Base-by-base conservation (phyloP, 1,140 invertebrate species). In the Phymorhynchus buccinoides region DNA sequence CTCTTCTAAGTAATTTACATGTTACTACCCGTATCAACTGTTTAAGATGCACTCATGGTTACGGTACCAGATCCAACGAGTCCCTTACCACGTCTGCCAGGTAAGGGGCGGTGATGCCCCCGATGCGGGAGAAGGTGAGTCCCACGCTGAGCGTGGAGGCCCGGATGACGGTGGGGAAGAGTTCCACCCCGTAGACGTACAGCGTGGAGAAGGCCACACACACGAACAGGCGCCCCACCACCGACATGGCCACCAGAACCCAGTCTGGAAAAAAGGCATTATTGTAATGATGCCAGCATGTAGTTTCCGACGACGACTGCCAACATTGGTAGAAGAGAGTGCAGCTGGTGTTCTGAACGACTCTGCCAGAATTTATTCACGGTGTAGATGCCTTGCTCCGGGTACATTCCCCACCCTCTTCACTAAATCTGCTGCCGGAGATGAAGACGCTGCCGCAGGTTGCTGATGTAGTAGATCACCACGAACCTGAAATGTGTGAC, bases 81-180 rank as follows among this genome's bases (percentile, higher is more conserved):
- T n/a, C n/a, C n/a, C 56, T 71, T 1, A 78, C 75, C 41, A 78
- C 18, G 35, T 75, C 56, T n/a, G 85, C 85, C 12, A 86, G 56
- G 44, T 86, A 86, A 39, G 85, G 85, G 0, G 82, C 35, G 30
- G 73, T 56, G 52, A 84, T 84, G 52, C 73, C 77, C 3, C 85
- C 85, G 39, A 86, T 32, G 3, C 85, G 52, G 1, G 85, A 82
- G 27, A 77, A 86, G 78, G 73, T 84, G 14, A 82, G 56, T 39
- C 85, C 71, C 9, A 81, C 62, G 14, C 85, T 66, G 1, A 86
- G 42, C 27, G 75, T 66, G 4, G 85, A 86, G 39, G 77, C 80
- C 16, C 85, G 52, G 42, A 86, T 73, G 41, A 86, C 79, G 35
- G 85, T 86, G 22, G 85, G 85, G 83, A 80, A 86, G 30, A 86